Conservation (phyloP, 2,113 vertebrate species). For the Corythaixoides concolor region DNA sequence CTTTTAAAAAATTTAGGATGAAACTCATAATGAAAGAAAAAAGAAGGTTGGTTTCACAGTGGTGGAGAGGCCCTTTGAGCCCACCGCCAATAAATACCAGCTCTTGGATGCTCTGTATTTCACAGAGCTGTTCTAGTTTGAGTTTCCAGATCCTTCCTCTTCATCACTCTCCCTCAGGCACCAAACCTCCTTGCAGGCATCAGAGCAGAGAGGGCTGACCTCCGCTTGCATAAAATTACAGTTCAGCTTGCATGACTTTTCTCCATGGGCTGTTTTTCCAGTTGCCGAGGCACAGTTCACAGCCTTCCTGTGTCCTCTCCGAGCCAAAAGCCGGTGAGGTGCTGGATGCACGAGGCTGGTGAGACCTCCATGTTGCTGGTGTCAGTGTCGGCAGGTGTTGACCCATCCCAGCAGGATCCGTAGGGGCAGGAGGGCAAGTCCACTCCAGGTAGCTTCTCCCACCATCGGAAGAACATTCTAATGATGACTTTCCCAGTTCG, state of each 20-base stretch:
- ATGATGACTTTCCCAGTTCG: background rate
- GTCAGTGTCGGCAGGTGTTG: background rate
- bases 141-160: background rate
- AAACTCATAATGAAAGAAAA: too few relatives aligned
- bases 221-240: background rate
- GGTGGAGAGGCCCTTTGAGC: background rate
- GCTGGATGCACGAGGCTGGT: rapidly evolving
- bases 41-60: background rate
- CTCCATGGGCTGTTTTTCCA: background rate
- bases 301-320: background rate
- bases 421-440: background rate
- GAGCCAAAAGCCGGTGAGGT: background rate
- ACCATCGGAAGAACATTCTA: background rate
- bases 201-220: background rate
- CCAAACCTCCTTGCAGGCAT: background rate
- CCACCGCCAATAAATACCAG: rapidly evolving
- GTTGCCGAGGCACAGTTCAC: background rate
- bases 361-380: background rate
- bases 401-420: background rate
- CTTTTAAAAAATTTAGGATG: too few relatives aligned
- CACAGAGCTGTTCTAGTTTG: background rate
- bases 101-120: background rate
- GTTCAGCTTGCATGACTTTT: background rate
- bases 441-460: background rate
- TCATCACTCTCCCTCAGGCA: rapidly evolving